These are phyloP conservation scores for Okamejei kenojei DNA, from an alignment of 2,797 vertebrate species.

Conservation along the genomic window DNA sequence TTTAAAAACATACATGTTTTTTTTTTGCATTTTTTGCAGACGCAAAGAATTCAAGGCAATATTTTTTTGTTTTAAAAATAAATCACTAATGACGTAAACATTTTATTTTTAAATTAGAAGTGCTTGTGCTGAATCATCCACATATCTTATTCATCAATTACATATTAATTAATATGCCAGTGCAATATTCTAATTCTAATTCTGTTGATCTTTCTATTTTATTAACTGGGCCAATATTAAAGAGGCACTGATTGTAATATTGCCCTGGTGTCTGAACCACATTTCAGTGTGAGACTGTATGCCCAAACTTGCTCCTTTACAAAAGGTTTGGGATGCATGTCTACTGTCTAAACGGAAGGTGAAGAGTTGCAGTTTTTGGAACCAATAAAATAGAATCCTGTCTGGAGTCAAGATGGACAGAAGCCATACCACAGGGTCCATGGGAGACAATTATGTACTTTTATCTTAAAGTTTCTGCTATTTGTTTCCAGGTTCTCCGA, in stretches of 20 bases:
- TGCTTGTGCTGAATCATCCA: background rate
- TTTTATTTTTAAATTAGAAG: background rate
- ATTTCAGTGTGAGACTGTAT: constrained; percentile 87
- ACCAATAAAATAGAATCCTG: constrained; percentile 73
- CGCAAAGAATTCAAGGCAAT: background rate
- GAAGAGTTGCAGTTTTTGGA: constrained; percentile 63
- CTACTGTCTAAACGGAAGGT: constrained; percentile 41
- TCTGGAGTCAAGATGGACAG: constrained; percentile 75
- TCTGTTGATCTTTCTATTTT: background rate
- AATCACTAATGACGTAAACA: background rate
- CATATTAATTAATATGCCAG: background rate
- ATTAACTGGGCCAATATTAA: constrained; percentile 47
- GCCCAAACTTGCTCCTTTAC: constrained; percentile 80
- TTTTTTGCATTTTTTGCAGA: background rate
- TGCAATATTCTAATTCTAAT: background rate
- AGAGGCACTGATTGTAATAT: constrained; percentile 66
- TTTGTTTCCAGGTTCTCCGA: background rate
- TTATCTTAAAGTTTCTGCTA: background rate
- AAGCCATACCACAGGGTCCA: constrained; percentile 77
- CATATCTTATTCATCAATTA: background rate
- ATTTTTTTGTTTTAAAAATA: background rate
- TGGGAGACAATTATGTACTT: constrained; percentile 14
- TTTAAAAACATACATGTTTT: background rate
- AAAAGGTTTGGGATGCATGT: constrained; percentile 76
- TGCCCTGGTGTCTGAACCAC: constrained; percentile 87